Evolutionary conservation across 2,797 vertebrate genomes (phyloP), one percentile per base, ranked within the genome.

Genomic region (Pipistrellus pipistrellus): DNA sequence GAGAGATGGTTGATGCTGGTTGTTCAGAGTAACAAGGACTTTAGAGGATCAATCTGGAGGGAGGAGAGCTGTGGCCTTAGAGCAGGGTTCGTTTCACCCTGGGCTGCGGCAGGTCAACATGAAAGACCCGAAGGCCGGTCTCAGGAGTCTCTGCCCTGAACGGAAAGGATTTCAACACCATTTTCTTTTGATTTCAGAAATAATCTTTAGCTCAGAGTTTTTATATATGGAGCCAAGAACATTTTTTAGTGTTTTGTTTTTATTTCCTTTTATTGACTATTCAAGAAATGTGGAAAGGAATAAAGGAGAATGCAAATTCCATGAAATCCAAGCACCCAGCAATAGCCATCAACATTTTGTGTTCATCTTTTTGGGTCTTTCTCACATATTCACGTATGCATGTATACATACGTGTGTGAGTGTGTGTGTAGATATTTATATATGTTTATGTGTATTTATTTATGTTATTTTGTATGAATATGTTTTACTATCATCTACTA

Each of bases 11-110:
- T 38, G n/a, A 59, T 94, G 11, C 17, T 41, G 38, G 30, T 94
- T 90, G 81, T 81, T 90, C 85, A 82, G 71, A 87, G n/a, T 85
- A 57, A 77, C 72, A 17, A 23, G 57, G 85, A 78, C 73, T 75
- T 88, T 64, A 46, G 71, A 51, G 48, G 15, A 76, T 51, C n/a
- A 30, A n/a, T 11, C 18, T 32, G 30, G 84, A 83, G 71, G 8
- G 23, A 57, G 6, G 15, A 32, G 35, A 68, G 9, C 55, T 27
- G 7, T 72, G 53, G 38, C 55, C 32, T 0, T 6, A 30, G 75
- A 30, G n/a, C 75, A 73, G 20, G 12, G 14, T 92, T 8, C 13
- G 0, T 87, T 78, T 59, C 53, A 71, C 72, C 51, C 72, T 32
- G n/a, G 46, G 4, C 38, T 73, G 25, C 48, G 44, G n/a, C 48